A percentile compares a stretch with the other conserved stretches of the same genome.
Conservation (phyloP, 2,888 invertebrate species). For the Drosophila tanythrix region DNA sequence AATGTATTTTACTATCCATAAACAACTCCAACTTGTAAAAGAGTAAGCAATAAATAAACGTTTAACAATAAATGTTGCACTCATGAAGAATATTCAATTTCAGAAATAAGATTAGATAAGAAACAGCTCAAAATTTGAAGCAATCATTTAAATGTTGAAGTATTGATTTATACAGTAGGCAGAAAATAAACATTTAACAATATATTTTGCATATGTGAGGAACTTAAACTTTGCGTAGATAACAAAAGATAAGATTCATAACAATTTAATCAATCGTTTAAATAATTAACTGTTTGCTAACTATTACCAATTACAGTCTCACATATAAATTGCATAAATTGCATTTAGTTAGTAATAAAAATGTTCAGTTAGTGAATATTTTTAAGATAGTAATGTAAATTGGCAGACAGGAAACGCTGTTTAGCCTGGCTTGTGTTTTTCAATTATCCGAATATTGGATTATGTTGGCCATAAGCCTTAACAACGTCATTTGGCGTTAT, state of each 20-base stretch:
- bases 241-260: not conserved
- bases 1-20: not conserved
- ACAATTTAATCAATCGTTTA: not conserved
- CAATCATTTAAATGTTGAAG: not conserved
- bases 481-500: not conserved
- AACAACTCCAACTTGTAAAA: not conserved
- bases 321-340: not conserved
- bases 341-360: not conserved
- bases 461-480: not conserved
- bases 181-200: not conserved
- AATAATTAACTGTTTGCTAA: not conserved
- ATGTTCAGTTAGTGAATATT: not conserved
- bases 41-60: not conserved
- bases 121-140: not conserved
- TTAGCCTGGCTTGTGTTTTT: not conserved
- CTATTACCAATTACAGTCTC: not conserved
- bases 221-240: no score
- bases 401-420: not conserved
- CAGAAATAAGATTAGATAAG: not conserved
- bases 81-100: not conserved
- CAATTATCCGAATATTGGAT: constrained; percentile 1
- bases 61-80: not conserved
- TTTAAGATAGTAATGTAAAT: not conserved
- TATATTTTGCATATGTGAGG: not conserved
- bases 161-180: not conserved